Percentiles rank a stretch among this genome's conserved stretches.
Evolutionary conservation across 30 jellyfish, hydroid and myxozoan species (phyloP).

Genomic region (Cassiopea andromeda): DNA sequence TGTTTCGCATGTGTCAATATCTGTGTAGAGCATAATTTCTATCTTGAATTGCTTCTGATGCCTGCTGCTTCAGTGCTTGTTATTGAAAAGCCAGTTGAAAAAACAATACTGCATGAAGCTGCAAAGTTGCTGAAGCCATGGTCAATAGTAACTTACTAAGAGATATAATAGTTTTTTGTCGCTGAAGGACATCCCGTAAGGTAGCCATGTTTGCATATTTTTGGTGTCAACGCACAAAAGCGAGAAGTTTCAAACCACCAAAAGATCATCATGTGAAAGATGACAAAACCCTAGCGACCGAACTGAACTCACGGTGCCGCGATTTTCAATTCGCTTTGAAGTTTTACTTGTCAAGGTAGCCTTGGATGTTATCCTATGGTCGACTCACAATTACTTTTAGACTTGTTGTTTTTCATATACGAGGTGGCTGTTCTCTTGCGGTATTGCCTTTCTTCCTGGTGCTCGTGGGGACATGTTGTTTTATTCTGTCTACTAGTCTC

Average conservation of each 20-base stretch:
- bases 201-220: neutral
- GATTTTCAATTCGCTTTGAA: neutral
- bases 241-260: neutral
- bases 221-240: neutral
- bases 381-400: too few relatives aligned
- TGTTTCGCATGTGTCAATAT: slow-evolving; percentile 31
- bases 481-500: too few relatives aligned
- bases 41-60: slow-evolving; percentile 14
- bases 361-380: neutral
- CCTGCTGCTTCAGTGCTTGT: slow-evolving; percentile 11
- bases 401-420: too few relatives aligned
- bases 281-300: neutral
- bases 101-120: neutral
- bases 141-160: neutral
- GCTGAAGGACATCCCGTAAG: neutral
- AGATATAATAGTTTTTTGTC: neutral
- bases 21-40: slow-evolving; percentile 25
- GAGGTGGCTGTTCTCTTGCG: too few relatives aligned
- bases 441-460: too few relatives aligned
- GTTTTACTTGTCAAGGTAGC: neutral
- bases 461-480: too few relatives aligned
- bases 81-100: neutral
- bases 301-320: neutral
- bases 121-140: neutral
- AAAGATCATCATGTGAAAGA: neutral